A percentile compares a stretch with the other conserved stretches of the same genome.
These are phyloP conservation scores for Chloroceryle amazona DNA, from an alignment of 2,797 vertebrate genomes.

Conservation along the genomic window DNA sequence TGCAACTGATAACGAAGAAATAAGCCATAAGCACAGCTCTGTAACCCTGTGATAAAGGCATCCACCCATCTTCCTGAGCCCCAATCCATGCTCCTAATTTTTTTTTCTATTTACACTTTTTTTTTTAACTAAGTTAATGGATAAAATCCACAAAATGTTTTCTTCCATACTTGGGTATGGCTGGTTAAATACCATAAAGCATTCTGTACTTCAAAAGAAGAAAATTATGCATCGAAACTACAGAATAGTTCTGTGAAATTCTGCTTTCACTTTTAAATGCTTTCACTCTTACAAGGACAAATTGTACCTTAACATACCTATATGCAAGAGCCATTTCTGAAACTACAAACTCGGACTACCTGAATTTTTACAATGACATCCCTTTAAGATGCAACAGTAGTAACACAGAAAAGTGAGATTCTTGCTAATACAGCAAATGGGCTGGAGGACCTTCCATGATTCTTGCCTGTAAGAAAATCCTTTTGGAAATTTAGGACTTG, in stretches of 20 bases:
- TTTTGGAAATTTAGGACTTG: background rate
- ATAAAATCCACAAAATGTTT: background rate
- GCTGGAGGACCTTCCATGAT: background rate
- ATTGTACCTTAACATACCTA: background rate
- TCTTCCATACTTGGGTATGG: background rate
- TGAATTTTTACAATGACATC: background rate
- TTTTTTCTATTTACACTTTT: background rate
- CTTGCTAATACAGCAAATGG: background rate
- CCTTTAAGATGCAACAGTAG: background rate
- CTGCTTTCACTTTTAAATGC: background rate
- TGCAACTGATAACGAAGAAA: background rate
- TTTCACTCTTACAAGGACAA: background rate
- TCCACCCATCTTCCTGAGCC: background rate
- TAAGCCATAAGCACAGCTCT: background rate
- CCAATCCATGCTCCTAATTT: background rate
- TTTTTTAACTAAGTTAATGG: background rate
- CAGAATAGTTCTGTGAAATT: background rate
- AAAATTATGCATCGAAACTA: background rate
- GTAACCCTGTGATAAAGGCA: background rate
- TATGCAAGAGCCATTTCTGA: background rate
- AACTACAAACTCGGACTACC: background rate
- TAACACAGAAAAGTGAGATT: background rate
- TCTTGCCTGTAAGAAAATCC: background rate
- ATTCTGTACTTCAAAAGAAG: background rate
- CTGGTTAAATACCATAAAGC: background rate